phyloP scores from a whole-genome alignment of 2,888 invertebrate species.

The Leptothorax acervorum region DNA sequence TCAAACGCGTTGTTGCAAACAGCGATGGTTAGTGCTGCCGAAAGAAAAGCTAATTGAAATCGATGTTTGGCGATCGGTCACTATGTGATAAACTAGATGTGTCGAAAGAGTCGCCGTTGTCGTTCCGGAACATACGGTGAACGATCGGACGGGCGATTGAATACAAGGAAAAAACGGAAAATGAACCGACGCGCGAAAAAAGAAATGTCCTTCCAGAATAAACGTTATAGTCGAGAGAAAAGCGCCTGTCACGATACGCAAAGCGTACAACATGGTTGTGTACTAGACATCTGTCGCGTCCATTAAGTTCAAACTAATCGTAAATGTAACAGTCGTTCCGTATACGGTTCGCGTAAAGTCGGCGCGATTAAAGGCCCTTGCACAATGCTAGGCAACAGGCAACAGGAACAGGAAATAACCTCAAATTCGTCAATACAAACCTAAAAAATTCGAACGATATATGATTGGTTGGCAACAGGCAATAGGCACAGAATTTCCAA shows the following conservation, averaged over 20 bases:
- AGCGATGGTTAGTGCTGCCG: no score
- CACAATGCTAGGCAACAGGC: no score
- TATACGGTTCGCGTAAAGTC: constrained; percentile 34
- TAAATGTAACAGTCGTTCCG: constrained; percentile 13
- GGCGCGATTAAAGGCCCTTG: constrained; percentile 53
- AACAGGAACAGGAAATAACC: no score
- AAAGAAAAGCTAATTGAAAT: constrained; percentile 24
- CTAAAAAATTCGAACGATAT: no score
- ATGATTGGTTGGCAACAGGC: no score
- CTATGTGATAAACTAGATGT: not conserved
- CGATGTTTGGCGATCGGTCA: not conserved
- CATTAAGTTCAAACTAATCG: constrained; percentile 27
- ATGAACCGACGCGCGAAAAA: constrained; percentile 5
- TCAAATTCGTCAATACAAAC: no score
- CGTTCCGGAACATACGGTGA: not conserved
- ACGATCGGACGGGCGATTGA: not conserved
- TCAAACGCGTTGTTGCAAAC: not conserved
- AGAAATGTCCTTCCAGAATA: constrained; percentile 7
- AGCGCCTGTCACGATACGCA: not conserved
- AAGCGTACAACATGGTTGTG: not conserved
- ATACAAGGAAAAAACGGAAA: not conserved
- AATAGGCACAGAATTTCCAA: no score
- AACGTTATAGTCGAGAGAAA: constrained; percentile 14
- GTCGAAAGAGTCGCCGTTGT: constrained; percentile 15
- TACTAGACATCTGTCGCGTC: not conserved